A percentile compares a stretch with the other conserved stretches of the same genome.
phyloP scores from a whole-genome alignment of 2,113 vertebrate genomes.

The Parus major region DNA sequence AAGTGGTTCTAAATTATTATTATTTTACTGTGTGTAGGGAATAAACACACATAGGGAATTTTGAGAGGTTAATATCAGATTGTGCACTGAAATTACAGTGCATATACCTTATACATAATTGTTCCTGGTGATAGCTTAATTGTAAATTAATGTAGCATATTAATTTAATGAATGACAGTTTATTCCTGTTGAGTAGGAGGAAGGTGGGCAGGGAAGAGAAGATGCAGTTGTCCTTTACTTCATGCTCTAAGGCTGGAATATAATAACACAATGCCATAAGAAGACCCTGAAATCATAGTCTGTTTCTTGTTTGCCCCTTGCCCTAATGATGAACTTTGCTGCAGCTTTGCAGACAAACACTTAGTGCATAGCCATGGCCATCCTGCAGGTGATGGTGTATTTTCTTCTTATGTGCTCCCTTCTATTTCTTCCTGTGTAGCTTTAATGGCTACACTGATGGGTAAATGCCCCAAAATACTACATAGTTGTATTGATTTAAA shows the following conservation, averaged over 20 bases:
- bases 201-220: not conserved
- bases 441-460: not conserved
- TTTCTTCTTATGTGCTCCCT: not conserved
- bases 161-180: conserved; percentile 7
- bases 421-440: not conserved
- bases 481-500: not conserved
- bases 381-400: not conserved
- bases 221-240: not conserved
- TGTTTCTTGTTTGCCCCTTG: not conserved
- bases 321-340: not conserved
- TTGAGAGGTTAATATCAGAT: not conserved
- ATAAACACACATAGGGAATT: not conserved
- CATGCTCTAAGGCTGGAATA: not conserved
- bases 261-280: not conserved
- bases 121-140: conserved; percentile 13
- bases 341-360: not conserved
- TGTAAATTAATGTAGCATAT: conserved; percentile 24
- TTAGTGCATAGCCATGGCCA: not conserved
- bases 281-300: not conserved
- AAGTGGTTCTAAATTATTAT: not conserved
- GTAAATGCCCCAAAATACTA: not conserved
- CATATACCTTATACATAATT: not conserved
- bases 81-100: not conserved
- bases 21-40: not conserved
- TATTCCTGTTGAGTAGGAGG: conserved; percentile 7